Percentiles rank a stretch among this genome's conserved stretches.
phyloP scores from a whole-genome alignment of 2,797 vertebrate species.

The Brachyalestes nurse region DNA sequence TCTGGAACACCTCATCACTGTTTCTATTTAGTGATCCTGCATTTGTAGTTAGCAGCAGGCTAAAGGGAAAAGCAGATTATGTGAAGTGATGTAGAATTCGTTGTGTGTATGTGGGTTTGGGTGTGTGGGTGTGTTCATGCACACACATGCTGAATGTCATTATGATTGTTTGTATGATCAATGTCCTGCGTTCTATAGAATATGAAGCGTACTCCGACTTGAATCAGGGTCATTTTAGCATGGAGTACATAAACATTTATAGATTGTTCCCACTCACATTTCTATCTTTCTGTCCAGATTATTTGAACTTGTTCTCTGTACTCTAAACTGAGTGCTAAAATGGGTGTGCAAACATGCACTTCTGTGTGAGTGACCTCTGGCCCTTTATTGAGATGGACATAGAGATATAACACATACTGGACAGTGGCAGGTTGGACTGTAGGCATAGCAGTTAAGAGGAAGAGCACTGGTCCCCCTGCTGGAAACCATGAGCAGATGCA shows the following conservation, averaged over 20 bases:
- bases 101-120: not conserved
- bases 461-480: constrained; percentile 73
- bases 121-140: not conserved
- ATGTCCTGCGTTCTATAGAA: not conserved
- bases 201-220: not conserved
- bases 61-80: not conserved
- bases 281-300: not conserved
- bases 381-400: not conserved
- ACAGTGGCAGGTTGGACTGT: not conserved
- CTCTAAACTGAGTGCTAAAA: constrained; percentile 51
- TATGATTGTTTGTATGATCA: not conserved
- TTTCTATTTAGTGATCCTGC: not conserved
- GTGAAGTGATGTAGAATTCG: not conserved
- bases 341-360: constrained; percentile 26
- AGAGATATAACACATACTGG: not conserved
- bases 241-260: not conserved
- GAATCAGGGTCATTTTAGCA: not conserved
- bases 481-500: constrained; percentile 62
- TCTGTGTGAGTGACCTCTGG: not conserved
- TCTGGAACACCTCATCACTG: not conserved
- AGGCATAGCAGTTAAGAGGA: not conserved
- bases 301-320: not conserved
- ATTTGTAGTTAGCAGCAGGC: not conserved
- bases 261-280: not conserved
- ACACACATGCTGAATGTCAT: not conserved